A percentile compares a stretch with the other conserved stretches of the same genome.
These are phyloP conservation scores for Diglossa cyanea DNA, from an alignment of 2,797 vertebrate genomes.

Conservation along the genomic window DNA sequence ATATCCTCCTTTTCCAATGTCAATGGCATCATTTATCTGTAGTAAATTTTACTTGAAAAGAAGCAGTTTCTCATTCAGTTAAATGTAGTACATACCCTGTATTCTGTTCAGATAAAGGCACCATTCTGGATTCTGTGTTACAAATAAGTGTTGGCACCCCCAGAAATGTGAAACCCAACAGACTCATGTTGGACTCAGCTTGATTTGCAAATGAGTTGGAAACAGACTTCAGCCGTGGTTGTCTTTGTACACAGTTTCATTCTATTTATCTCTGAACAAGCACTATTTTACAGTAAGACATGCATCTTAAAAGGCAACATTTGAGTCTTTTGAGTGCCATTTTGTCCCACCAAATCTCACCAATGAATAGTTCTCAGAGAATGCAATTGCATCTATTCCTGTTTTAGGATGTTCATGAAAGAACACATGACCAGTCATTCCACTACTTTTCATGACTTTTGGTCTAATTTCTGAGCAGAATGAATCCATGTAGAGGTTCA, in stretches of 20 bases:
- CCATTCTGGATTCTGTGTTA: neutral
- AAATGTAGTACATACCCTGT: conserved; percentile 47
- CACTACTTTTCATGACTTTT: neutral
- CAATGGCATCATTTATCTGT: conserved; percentile 56
- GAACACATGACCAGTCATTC: neutral
- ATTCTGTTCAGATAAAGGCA: conserved; percentile 45
- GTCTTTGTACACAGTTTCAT: neutral
- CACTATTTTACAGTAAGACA: neutral
- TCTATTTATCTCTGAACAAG: neutral
- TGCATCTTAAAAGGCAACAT: neutral
- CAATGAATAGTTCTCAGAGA: neutral
- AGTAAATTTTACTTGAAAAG: conserved; percentile 69
- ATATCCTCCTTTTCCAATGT: conserved; percentile 56
- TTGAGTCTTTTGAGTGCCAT: neutral
- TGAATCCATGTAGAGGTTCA: neutral
- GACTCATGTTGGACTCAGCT: neutral
- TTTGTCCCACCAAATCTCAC: neutral
- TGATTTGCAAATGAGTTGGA: neutral
- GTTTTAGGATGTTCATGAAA: neutral
- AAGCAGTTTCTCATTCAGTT: conserved; percentile 68
- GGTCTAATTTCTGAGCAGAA: neutral
- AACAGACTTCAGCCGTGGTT: neutral
- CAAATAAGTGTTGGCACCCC: neutral
- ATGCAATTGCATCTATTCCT: neutral
- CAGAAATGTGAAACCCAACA: neutral